A percentile compares a stretch with the other conserved stretches of the same genome.
These are phyloP conservation scores for Scaptomyza reducta DNA, from an alignment of 2,888 invertebrate species.

Conservation along the genomic window DNA sequence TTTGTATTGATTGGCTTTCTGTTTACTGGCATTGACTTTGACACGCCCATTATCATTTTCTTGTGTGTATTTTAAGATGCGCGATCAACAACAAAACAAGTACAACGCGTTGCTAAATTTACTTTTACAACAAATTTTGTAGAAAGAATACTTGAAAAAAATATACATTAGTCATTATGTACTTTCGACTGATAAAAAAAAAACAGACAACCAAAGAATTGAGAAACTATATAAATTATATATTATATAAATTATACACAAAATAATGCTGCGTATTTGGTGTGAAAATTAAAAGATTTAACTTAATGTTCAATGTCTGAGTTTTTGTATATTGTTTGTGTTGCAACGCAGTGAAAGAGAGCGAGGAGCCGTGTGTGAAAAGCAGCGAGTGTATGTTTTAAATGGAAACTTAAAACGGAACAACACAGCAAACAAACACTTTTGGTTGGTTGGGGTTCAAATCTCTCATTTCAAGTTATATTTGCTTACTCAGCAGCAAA, in stretches of 20 bases:
- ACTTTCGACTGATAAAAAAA: conserved; percentile 35
- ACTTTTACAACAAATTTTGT: conserved; percentile 39
- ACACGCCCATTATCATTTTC: conserved; percentile 55
- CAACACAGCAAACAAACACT: conserved; percentile 73
- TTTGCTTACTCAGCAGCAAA: conserved; percentile 51
- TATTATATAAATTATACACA: background rate
- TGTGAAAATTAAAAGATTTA: conserved; percentile 27
- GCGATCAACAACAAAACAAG: conserved; percentile 64
- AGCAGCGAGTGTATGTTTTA: conserved; percentile 34
- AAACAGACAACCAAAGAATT: conserved; percentile 21
- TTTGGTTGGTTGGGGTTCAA: conserved; percentile 59
- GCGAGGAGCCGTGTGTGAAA: conserved; percentile 14
- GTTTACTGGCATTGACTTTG: conserved; percentile 69
- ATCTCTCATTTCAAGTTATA: conserved; percentile 62
- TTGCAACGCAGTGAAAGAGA: conserved; percentile 25
- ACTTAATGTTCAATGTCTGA: conserved; percentile 17
- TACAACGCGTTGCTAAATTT: conserved; percentile 60
- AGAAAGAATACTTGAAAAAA: conserved; percentile 54
- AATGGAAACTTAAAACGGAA: conserved; percentile 57
- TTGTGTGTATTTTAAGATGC: conserved; percentile 31
- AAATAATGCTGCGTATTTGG: conserved; percentile 23
- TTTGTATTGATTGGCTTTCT: conserved; percentile 76
- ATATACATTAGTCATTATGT: conserved; percentile 43
- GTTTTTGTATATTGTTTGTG: conserved; percentile 31
- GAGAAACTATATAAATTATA: conserved; percentile 11